Evolutionary conservation across 2,797 vertebrate genomes (phyloP), one percentile per base, ranked within the genome.

Genomic region (Hoplostethus atlanticus): DNA sequence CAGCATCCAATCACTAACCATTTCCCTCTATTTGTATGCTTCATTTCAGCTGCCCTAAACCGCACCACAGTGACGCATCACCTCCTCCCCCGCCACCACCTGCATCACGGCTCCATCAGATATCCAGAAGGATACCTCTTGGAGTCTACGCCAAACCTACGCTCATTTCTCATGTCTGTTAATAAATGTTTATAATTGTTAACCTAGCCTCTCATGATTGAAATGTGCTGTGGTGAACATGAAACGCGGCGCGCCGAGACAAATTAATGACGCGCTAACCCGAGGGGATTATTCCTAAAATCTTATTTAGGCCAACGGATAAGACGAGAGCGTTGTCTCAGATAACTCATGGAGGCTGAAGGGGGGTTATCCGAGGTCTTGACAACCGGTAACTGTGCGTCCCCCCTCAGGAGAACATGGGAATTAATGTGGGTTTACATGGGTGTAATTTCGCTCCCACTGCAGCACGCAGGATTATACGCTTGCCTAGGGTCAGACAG

Each of bases 251-350:
- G 46, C 17, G 21, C 51, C 30, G 38, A 30, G 34, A 57, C 30
- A 47, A 71, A 76, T 40, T 51, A 58, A 8, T 42, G 34, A 48
- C 57, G 34, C 31, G 58, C 38, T 44, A 28, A 34, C 44, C 60
- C 17, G 10, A n/a, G 44, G 44, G 21, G 13, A 31, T 47, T 47
- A 61, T 30, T 21, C 17, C 46, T 47, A 48, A 56, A 76, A 16
- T 46, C 54, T 31, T 11, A 56, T 67, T 73, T 52, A 25, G 38
- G 53, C 38, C 15, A 68, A 52, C 7, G 34, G 12, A 52, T 64
- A 34, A 72, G 28, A 56, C 54, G 8, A 1, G 54, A 57, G 58
- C 9, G 30, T 7, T 34, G 28, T 55, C 9, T 31, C 4, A 3
- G 13, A 34, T 34, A 34, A 16, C 30, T 5, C 30, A 21, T 16